Evolutionary conservation across 2,888 invertebrate species (phyloP), one percentile per base, ranked within the genome.

Genomic region (Nomada lathburiana): DNA sequence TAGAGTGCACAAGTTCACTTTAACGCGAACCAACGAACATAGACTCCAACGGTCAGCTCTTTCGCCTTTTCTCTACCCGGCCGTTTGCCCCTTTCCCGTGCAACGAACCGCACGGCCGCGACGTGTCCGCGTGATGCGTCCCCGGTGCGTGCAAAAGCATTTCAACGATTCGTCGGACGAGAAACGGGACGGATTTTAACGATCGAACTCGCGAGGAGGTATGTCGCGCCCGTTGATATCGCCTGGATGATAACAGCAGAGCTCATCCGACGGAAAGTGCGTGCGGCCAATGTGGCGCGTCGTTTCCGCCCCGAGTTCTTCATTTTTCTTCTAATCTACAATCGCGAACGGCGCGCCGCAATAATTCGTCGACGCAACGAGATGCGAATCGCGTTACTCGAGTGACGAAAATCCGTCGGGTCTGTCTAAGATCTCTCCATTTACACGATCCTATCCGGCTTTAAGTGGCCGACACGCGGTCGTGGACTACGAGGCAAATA

Each of bases 1-100:
- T 88, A 87, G 87, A 87, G 88, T 86, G 84, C 82, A 84, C 82
- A 84, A 87, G 77, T 80, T 82, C 82, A 65, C 79, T 87, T 87
- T 87, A 82, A 80, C 64, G 80, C 80, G 76, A 82, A 82, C 80
- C 77, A 74, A 73, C 81, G 81, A 84, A 78, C 82, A 65, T 60
- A 26, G 36, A 26, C 72, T 67, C 74, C 79, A 80, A 86, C 84
- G 77, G 84, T 71, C 81, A 80, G 71, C 79, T 0, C 52, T 63
- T 71, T 50, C 55, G 36, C 62, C 44, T 55, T 59, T 60, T 59
- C n/a, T 62, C 23, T 47, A 52, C 53, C 42, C 59, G 26, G 26
- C 20, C 44, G 16, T n/a, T 36, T 52, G 44, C 60, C 18, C 55
- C 57, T 65, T 75, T 74, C 13, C 23, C 50, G 29, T 16, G 60